phyloP scores from a whole-genome alignment of 2,797 vertebrate genomes.

The Gadopsis marmoratus region DNA sequence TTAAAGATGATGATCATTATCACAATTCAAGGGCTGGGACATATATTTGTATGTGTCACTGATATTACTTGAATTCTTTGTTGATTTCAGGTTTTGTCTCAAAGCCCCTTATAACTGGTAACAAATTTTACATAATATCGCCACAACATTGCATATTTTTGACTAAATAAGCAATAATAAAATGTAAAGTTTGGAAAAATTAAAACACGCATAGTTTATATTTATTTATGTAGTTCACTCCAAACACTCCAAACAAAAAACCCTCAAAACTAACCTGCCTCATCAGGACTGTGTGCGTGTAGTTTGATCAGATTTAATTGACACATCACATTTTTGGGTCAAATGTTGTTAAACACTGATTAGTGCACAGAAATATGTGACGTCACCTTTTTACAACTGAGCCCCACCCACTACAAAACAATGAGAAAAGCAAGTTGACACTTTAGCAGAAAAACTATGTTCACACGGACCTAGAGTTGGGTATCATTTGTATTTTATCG shows the following conservation, averaged over 20 bases:
- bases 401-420: not conserved
- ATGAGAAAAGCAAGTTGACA: not conserved
- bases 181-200: not conserved
- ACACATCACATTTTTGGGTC: not conserved
- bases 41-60: not conserved
- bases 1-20: not conserved
- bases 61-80: not conserved
- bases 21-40: not conserved
- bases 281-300: not conserved
- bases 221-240: not conserved
- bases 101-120: not conserved
- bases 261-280: not conserved
- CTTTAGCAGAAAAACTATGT: not conserved
- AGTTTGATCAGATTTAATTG: not conserved
- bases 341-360: not conserved
- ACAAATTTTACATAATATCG: not conserved
- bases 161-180: not conserved
- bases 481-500: too few relatives aligned
- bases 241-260: too few relatives aligned
- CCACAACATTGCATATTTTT: not conserved
- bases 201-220: not conserved
- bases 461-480: too few relatives aligned
- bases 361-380: not conserved
- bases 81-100: not conserved
- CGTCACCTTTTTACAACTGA: not conserved